Base-by-base conservation (phyloP, 2,888 invertebrate species). In the Drosophila mimica region DNA sequence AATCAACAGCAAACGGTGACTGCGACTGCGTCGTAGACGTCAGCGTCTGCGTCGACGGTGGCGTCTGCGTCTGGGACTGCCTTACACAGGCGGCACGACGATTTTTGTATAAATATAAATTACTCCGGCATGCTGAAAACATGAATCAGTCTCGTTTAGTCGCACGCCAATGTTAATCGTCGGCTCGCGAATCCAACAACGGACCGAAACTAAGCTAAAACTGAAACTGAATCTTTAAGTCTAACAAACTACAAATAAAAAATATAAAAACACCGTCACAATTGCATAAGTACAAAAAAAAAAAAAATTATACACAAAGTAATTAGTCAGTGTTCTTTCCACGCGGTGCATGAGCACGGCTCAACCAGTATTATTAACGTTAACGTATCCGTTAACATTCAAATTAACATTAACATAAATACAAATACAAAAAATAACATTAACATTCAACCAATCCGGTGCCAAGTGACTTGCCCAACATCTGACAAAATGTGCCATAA, bases 71-170 rank as follows among this genome's bases (percentile, higher is more conserved):
- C 70, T 79, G 79, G 83, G 83, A 74, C 84, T 76, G 82, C 76
- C 87, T 70, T 75, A 25, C 25, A 80, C 74, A 77, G 56, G 68
- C 70, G 64, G 75, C 51, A 20, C 57, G 20, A 58, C 76, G 70
- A 69, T 84, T 87, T 84, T 81, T 65, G 87, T 86, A 90, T 88
- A 86, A 84, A 88, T 88, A 87, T 85, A 90, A 90, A 88, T 86
- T 80, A 78, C 79, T 72, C 71, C 71, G 82, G 60, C 70, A 67
- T 70, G 71, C 76, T 65, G 75, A 71, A 77, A 79, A 52, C 74
- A 83, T 87, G 83, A 88, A 82, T 86, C 89, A 88, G 89, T 90
- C 75, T 80, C 63, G 70, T 73, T 79, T 83, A 83, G 82, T 74
- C 84, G 76, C 84, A 83, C 87, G 87, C 86, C 87, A 89, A 90